Base-by-base conservation (phyloP, 2,113 vertebrate species). In the Periophthalmodon schlosseri region DNA sequence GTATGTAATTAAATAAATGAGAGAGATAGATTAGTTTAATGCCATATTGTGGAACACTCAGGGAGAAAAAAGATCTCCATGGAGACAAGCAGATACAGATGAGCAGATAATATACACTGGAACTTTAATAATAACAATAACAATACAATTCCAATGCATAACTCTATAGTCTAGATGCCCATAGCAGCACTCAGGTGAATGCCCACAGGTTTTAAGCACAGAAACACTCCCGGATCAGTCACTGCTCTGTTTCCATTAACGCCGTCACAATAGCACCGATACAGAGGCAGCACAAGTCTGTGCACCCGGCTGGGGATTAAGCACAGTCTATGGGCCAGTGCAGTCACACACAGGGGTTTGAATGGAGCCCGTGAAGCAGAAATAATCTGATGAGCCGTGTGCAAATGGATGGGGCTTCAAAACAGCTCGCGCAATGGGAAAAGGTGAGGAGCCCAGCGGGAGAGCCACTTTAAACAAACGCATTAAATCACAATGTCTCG, bases 171-270 rank as follows among this genome's bases (percentile, higher is more conserved):
- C 20, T n/a, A 54, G 2, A 8, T 61, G 58, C 13, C 24, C 33
- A 23, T 54, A 28, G 84, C 90, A 91, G 86, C 87, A 84, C 88
- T 89, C 90, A 92, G 86, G 90, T 93, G 89, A 91, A 91, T 0
- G 91, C 85, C 86, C 89, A 81, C 77, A 86, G 86, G 92, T 92
- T 95, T 95, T 96, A 94, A 75, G 68, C 92, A 92, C n/a, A 50
- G 94, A 85, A 92, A 90, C 75, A 63, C 93, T 90, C 92, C 84
- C 87, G 90, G 86, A 91, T 94, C 93, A 91, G 89, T 90, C 90
- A 93, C 95, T 95, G 91, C 84, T 92, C 87, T 85, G 91, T 89
- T 83, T 85, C 80, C 76, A 87, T 89, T 89, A 86, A 52, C 61
- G 46, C 39, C 24, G 74, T 82, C 78, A 88, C 71, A 87, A 83